Conservation (phyloP, 1,140 invertebrate species). For the Parasteatoda tepidariorum region DNA sequence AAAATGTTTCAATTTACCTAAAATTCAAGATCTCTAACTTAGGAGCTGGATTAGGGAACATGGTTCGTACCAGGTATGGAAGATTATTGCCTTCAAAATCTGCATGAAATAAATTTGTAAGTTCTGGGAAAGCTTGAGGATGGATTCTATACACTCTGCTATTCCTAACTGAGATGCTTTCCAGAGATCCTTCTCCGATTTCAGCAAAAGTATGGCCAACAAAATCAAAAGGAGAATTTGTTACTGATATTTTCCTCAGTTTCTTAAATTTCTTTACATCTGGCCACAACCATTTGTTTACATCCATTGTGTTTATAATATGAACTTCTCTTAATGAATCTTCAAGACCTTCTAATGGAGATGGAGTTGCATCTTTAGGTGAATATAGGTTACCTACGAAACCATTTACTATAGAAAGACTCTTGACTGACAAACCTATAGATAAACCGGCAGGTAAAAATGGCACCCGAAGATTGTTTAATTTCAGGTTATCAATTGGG, state of each 20-base stretch:
- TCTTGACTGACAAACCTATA: neutral
- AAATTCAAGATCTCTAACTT: slow-evolving; percentile 6
- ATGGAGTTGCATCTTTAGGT: neutral
- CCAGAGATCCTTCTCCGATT: slow-evolving; percentile 37
- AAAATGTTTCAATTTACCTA: neutral
- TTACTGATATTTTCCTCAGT: slow-evolving; percentile 8
- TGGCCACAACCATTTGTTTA: slow-evolving; percentile 27
- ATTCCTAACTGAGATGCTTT: neutral
- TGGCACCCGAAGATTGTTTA: neutral
- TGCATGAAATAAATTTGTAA: slow-evolving; percentile 1
- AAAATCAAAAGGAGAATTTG: slow-evolving; percentile 9
- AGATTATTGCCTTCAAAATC: slow-evolving; percentile 13
- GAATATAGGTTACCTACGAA: neutral
- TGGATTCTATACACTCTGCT: slow-evolving; percentile 21
- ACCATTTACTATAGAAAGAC: neutral
- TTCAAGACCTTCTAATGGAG: slow-evolving; percentile 31
- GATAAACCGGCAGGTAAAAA: slow-evolving; percentile 23
- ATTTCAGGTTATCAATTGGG: neutral
- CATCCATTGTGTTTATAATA: neutral
- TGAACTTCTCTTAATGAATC: slow-evolving; percentile 9
- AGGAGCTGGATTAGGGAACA: slow-evolving; percentile 26
- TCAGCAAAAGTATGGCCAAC: slow-evolving; percentile 18
- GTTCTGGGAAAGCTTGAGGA: slow-evolving; percentile 33
- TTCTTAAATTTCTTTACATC: slow-evolving; percentile 12
- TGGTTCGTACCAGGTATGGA: slow-evolving; percentile 28